Evolutionary conservation across 2,113 vertebrate genomes (phyloP).

Genomic region (Carassius carassius): DNA sequence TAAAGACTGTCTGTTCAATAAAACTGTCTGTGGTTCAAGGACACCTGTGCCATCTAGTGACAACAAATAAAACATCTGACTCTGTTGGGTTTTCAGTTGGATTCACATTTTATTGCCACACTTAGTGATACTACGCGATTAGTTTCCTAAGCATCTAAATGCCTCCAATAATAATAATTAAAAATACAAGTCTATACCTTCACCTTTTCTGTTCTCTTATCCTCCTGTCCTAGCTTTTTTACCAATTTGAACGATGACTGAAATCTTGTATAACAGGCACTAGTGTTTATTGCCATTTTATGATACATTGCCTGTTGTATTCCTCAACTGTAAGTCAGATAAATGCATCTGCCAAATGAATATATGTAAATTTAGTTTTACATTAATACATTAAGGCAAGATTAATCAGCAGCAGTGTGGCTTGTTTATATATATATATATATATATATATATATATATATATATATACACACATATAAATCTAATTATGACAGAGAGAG

Average conservation of each 20-base stretch:
- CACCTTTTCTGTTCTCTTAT: too few species aligned
- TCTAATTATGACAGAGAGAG: not conserved
- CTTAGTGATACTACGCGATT: not conserved
- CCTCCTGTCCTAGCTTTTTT: too few species aligned
- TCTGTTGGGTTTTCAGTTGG: not conserved
- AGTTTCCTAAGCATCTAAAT: not conserved
- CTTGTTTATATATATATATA: not conserved
- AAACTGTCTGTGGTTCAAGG: not conserved
- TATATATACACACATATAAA: too few species aligned
- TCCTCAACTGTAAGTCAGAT: too few species aligned
- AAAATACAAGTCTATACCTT: too few species aligned
- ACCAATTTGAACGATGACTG: too few species aligned
- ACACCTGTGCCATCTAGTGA: constrained; percentile 13
- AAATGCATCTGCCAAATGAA: too few species aligned
- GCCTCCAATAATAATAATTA: too few species aligned
- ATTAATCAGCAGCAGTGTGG: not conserved
- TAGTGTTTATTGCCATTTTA: too few species aligned
- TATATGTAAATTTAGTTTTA: not conserved
- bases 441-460: too few species aligned
- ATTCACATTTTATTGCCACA: not conserved
- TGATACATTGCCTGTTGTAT: too few species aligned
- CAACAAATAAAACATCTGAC: not conserved
- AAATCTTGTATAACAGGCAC: too few species aligned
- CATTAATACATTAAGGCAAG: not conserved
- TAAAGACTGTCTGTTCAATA: not conserved